Conservation (phyloP, 37 sponge, comb jelly and placozoan genomes). For the Halichondria panicea region DNA sequence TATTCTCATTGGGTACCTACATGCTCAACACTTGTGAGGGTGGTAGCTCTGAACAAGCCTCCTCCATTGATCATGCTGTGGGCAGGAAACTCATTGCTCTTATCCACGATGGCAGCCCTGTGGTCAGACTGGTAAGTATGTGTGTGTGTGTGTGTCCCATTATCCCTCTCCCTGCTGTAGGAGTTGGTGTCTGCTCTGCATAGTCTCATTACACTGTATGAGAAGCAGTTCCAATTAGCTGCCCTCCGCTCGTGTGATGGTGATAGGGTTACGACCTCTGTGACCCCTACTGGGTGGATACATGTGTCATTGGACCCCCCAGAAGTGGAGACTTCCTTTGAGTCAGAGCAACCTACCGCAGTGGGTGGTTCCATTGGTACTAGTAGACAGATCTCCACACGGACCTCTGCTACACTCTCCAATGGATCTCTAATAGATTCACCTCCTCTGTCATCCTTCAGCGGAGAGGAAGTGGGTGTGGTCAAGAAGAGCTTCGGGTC, state of each 20-base stretch:
- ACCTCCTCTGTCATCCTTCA: neutral
- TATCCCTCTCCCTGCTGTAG: constrained; percentile 30
- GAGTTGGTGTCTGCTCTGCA: constrained; percentile 86
- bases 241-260: constrained; percentile 48
- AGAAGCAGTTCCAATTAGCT: constrained; percentile 82
- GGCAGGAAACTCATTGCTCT: constrained; percentile 58
- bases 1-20: constrained; percentile 92
- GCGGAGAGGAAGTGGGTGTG: too few species aligned
- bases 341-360: neutral
- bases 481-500: too few species aligned
- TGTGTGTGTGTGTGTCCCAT: neutral
- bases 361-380: neutral
- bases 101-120: constrained; percentile 74
- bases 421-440: neutral
- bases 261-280: constrained; percentile 37
- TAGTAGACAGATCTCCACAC: neutral
- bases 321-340: constrained; percentile 19
- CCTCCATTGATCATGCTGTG: constrained; percentile 76
- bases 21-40: constrained; percentile 46
- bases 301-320: constrained; percentile 50
- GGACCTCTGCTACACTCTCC: neutral
- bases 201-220: constrained; percentile 72
- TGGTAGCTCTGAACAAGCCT: constrained; percentile 51
- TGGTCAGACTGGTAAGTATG: constrained; percentile 82
- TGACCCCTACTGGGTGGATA: constrained; percentile 78